Evolutionary conservation across 2,888 invertebrate genomes (phyloP).

Genomic region (Thelaira solivaga): DNA sequence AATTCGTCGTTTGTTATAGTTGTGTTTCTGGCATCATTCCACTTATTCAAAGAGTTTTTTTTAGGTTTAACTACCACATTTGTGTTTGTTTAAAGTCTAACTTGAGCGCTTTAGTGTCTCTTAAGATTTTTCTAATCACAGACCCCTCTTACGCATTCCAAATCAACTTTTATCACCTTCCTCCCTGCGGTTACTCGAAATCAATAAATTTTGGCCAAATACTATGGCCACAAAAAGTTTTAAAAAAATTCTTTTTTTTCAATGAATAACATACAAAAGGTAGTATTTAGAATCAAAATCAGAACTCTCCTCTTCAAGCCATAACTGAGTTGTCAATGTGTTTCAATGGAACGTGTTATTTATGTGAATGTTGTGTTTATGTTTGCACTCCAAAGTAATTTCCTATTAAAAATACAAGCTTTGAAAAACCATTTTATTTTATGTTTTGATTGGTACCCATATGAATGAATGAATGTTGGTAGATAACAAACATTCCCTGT

Average conservation of each 20-base stretch:
- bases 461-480: slow-evolving; percentile 25
- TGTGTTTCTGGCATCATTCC: too few relatives aligned
- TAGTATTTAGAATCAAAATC: too few relatives aligned
- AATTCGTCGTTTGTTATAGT: too few relatives aligned
- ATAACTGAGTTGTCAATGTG: slow-evolving; percentile 15
- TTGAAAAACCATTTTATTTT: background rate
- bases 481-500: slow-evolving; percentile 33
- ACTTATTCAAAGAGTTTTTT: too few relatives aligned
- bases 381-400: background rate
- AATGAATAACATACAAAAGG: background rate
- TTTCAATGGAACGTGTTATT: slow-evolving; percentile 44
- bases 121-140: too few relatives aligned
- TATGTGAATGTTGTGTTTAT: slow-evolving; percentile 32
- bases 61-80: too few relatives aligned
- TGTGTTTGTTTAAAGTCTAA: too few relatives aligned
- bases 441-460: too few relatives aligned
- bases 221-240: background rate
- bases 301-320: slow-evolving; percentile 11
- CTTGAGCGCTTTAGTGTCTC: too few relatives aligned
- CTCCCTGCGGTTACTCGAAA: background rate
- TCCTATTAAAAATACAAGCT: slow-evolving; percentile 2
- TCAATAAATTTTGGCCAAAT: slow-evolving; percentile 6
- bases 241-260: too few relatives aligned
- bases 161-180: too few relatives aligned
- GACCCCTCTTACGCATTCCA: too few relatives aligned